A percentile compares a stretch with the other conserved stretches of the same genome.
Conservation (phyloP, 2,113 vertebrate species). For the Sarotherodon lohbergeri region DNA sequence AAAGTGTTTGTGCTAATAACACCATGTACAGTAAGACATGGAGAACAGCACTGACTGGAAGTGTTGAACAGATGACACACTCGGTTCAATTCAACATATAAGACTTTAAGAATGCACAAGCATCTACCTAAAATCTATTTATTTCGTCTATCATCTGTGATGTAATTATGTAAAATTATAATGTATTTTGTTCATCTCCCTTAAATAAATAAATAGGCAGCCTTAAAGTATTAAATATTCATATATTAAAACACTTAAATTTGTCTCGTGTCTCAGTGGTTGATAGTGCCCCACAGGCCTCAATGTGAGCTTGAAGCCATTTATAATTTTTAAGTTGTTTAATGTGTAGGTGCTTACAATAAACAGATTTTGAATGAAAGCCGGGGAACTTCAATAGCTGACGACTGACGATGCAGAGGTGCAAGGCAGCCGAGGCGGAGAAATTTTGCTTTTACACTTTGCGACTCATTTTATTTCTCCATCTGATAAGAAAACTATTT, state of each 20-base stretch:
- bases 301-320: not conserved
- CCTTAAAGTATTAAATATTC: too few species aligned
- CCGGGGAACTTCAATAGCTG: not conserved
- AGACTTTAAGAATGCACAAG: too few species aligned
- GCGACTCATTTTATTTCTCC: not conserved
- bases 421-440: not conserved
- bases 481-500: not conserved
- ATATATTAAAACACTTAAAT: not conserved
- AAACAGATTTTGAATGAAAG: not conserved
- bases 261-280: not conserved
- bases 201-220: too few species aligned
- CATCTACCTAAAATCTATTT: too few species aligned
- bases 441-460: not conserved
- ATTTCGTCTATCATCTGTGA: too few species aligned
- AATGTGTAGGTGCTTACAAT: not conserved
- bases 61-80: too few species aligned
- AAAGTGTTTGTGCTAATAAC: too few species aligned
- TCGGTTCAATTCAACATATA: too few species aligned
- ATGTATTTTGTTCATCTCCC: too few species aligned
- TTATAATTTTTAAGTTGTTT: not conserved
- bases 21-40: too few species aligned
- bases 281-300: not conserved
- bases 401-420: fast-evolving
- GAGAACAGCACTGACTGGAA: too few species aligned
- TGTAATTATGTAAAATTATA: too few species aligned